These are phyloP conservation scores for Tragopan temminckii DNA, from an alignment of 2,797 vertebrate genomes.

Conservation along the genomic window DNA sequence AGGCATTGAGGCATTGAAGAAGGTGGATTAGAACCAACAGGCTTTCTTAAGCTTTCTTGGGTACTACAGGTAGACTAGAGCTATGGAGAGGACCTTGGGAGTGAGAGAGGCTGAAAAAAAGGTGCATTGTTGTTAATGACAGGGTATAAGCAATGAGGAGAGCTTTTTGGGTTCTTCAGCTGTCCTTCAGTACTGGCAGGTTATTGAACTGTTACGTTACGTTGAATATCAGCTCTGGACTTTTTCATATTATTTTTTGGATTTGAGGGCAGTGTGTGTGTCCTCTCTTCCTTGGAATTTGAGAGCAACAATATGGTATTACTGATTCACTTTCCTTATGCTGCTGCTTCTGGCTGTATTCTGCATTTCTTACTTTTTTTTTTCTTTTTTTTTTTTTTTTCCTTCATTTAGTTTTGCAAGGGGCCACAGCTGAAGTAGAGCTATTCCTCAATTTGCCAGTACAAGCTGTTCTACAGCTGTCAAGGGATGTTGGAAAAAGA, in stretches of 20 bases:
- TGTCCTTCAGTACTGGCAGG: neutral
- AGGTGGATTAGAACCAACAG: neutral
- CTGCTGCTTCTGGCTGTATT: neutral
- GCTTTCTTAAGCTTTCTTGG: neutral
- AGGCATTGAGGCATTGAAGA: neutral
- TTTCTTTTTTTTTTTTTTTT: too few relatives aligned
- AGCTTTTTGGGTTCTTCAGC: neutral
- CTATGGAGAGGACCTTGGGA: neutral
- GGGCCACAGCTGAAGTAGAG: neutral
- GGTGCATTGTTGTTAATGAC: neutral
- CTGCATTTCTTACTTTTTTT: neutral
- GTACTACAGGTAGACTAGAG: neutral
- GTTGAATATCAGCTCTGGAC: neutral
- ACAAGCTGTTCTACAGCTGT: slow-evolving; percentile 56
- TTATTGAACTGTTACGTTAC: neutral
- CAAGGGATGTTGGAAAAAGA: neutral
- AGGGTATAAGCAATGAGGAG: neutral
- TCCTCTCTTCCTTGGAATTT: neutral
- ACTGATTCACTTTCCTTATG: neutral
- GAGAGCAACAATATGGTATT: neutral
- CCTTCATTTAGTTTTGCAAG: neutral
- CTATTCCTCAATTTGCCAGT: neutral
- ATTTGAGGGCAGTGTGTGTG: fast-evolving
- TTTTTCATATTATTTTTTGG: neutral
- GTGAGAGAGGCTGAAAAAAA: neutral